Conservation (phyloP, 2,888 invertebrate genomes). For the Dermolepida albohirtum region DNA sequence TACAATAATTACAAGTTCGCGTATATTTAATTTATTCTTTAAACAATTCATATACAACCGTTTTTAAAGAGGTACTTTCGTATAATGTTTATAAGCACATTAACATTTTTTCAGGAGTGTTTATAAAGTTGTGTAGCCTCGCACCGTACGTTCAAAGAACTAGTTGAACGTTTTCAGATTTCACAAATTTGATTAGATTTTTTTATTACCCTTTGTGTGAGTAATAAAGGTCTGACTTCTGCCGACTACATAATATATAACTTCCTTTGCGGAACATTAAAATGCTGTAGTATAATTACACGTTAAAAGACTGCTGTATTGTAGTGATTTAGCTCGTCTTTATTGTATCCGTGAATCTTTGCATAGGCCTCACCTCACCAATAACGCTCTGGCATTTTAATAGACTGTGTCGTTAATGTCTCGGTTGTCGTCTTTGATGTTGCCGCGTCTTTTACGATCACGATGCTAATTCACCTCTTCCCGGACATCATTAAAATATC, state of each 20-base stretch:
- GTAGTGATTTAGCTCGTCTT: conserved; percentile 23
- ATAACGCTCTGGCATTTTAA: conserved; percentile 26
- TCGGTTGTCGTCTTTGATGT: conserved; percentile 15
- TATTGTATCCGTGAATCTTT: conserved; percentile 25
- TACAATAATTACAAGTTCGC: no score
- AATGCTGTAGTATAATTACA: conserved; percentile 21
- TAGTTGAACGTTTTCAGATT: conserved; percentile 11
- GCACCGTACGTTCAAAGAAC: not conserved
- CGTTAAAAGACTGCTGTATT: conserved; percentile 18
- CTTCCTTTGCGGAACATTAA: conserved; percentile 25
- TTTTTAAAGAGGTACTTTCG: no score
- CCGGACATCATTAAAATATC: conserved; percentile 34
- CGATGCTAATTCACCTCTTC: conserved; percentile 19
- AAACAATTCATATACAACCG: no score
- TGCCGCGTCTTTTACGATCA: conserved; percentile 24
- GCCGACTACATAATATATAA: not conserved
- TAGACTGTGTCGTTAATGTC: conserved; percentile 22
- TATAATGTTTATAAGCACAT: no score
- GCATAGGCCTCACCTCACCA: conserved; percentile 26
- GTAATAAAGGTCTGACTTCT: conserved; percentile 14
- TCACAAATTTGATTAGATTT: conserved; percentile 27
- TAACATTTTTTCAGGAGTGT: no score
- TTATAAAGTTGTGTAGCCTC: no score
- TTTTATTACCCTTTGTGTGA: conserved; percentile 16
- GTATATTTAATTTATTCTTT: no score